Percentiles rank a stretch among this genome's conserved stretches.
Conservation (phyloP, 2,888 invertebrate genomes). For the Sisyra nigra region DNA sequence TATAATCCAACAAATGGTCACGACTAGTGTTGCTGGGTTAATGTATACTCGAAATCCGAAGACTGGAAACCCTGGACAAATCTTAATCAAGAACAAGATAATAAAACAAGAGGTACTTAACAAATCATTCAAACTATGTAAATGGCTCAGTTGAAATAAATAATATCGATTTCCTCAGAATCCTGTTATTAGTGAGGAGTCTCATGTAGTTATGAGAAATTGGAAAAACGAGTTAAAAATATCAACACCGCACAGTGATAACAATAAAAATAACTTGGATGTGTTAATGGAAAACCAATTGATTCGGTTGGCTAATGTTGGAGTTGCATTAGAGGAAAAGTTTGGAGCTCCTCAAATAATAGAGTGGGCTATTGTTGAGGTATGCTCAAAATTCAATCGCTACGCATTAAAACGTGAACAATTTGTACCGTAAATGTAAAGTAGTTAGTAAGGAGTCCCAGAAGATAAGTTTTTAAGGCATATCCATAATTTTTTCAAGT, state of each 20-base stretch:
- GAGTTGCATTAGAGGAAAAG: constrained; percentile 41
- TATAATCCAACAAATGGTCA: constrained; percentile 62
- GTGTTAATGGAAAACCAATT: constrained; percentile 40
- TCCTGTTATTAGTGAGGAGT: constrained; percentile 36
- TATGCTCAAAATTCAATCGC: constrained; percentile 15
- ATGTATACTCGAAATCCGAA: constrained; percentile 68
- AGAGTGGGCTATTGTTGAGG: constrained; percentile 59
- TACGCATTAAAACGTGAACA: constrained; percentile 9
- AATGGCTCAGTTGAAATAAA: neutral
- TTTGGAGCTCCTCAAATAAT: constrained; percentile 61
- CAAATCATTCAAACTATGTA: neutral
- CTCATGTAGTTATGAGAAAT: constrained; percentile 29
- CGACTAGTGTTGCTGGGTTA: constrained; percentile 57
- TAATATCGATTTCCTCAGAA: constrained; percentile 13
- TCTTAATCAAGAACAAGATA: constrained; percentile 36
- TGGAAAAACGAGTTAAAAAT: constrained; percentile 19
- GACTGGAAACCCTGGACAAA: constrained; percentile 45
- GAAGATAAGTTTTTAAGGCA: too few relatives aligned
- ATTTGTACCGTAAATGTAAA: neutral
- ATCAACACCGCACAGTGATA: constrained; percentile 17
- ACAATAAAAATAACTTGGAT: constrained; percentile 23
- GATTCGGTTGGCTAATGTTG: constrained; percentile 37
- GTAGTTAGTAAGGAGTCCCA: too few relatives aligned
- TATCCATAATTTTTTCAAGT: too few relatives aligned
- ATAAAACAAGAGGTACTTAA: too few relatives aligned